Evolutionary conservation across 2,797 vertebrate species (phyloP).

Genomic region (Cetoscarus ocellatus): DNA sequence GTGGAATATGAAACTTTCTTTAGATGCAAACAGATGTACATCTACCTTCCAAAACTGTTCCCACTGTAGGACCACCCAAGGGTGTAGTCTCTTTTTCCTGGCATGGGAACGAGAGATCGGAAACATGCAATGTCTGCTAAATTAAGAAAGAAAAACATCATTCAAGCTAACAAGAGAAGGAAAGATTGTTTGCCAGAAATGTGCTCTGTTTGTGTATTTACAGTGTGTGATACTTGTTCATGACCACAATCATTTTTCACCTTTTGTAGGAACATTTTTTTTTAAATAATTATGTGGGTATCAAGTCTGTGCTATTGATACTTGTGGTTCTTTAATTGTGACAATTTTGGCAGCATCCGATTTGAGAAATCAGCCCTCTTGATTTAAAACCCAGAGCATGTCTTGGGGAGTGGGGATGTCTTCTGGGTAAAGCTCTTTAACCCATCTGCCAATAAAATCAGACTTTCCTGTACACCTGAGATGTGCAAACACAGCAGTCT

Average conservation of each 20-base stretch:
- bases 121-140: constrained; percentile 46
- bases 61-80: constrained; percentile 57
- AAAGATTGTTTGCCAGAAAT: constrained; percentile 5
- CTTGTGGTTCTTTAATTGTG: constrained; percentile 20
- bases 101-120: constrained; percentile 27
- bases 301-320: constrained; percentile 16
- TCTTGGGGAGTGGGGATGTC: neutral
- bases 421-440: neutral
- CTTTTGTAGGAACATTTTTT: constrained; percentile 19
- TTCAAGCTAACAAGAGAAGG: constrained; percentile 29
- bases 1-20: constrained; percentile 27
- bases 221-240: constrained; percentile 30
- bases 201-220: constrained; percentile 44
- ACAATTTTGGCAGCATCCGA: neutral
- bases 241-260: constrained; percentile 43
- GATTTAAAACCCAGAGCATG: neutral
- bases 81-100: constrained; percentile 66
- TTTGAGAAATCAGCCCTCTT: constrained; percentile 17
- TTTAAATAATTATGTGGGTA: constrained; percentile 16
- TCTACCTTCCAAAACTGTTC: constrained; percentile 46
- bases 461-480: neutral
- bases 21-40: constrained; percentile 35
- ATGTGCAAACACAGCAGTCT: neutral
- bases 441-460: neutral
- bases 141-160: constrained; percentile 37